Base-by-base conservation (phyloP, 2,888 invertebrate genomes). In the Eulithis prunata region DNA sequence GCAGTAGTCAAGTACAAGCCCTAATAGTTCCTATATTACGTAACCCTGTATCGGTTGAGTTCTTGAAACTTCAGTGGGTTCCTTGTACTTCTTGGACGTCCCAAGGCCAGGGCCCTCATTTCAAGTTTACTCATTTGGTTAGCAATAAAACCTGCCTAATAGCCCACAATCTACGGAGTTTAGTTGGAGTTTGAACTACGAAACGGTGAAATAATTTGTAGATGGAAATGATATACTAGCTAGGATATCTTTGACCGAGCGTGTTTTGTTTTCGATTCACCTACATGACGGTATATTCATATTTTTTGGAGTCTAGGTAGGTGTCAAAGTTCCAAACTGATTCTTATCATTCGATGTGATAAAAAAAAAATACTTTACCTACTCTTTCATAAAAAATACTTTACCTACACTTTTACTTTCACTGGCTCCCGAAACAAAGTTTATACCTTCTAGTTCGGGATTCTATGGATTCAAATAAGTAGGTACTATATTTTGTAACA, bases 121-220 rank as follows among this genome's bases (percentile, higher is more conserved):
- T 66, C 54, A 76, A 76, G 71, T 76, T 76, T 61, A 67, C 70
- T 68, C 75, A 66, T 75, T 67, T 72, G 66, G 67, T 55, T 62
- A 47, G 70, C 65, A 72, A 72, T 71, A 75, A 69, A 75, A 73
- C 73, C 70, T 69, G 54, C 66, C 60, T 68, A 64, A 68, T 55
- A 66, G 59, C 46, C 60, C 62, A 65, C 52, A 61, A 64, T 52
- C 61, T 63, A 47, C 47, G 13, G 51, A 57, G 54, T 56, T 64
- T 32, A 57, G 45, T 41, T 14, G 38, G 45, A 56, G 58, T 64
- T 64, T 57, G 46, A 57, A 53, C 43, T 49, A 54, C 57, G 54
- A 41, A 3, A 32, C 47, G 38, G 14, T 58, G 32, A 53, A 46
- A 57, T 64, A 21, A 21, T 64, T 58, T 41, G n/a, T 53, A 64